Evolutionary conservation across 2,888 invertebrate genomes (phyloP), one percentile per base, ranked within the genome.

Genomic region (Microplitis deprimator): DNA sequence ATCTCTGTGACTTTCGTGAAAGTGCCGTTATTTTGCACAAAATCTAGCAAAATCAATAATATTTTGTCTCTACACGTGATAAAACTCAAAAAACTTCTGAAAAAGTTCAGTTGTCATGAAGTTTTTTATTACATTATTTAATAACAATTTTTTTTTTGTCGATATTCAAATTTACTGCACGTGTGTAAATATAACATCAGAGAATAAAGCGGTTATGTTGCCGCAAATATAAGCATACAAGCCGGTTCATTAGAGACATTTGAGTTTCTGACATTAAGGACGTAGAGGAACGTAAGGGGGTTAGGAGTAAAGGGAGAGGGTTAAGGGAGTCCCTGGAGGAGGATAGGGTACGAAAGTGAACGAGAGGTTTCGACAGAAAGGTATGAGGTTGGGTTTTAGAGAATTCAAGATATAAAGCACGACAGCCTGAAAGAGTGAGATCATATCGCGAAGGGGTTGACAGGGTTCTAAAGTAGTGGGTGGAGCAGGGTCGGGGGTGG

Each of bases 161-260:
- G 4, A 10, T 40, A 50, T 50, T 50, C 13, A 50, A 67, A 86
- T 86, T 86, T 86, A 83, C 86, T 82, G 81, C 50, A 76, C 76
- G 78, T 29, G 70, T 77, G 69, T 71, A 59, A 80, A 72, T 74
- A 38, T 65, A 65, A 73, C 75, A 68, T 77, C 77, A 78, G 75
- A 77, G 82, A 81, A 87, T 85, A 85, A 85, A 87, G 85, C 85
- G 87, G 88, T 88, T 85, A 87, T 85, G 81, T 83, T 85, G 85
- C 84, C 86, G 83, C 86, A 85, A 86, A 88, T 89, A 88, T 88
- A 89, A 88, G 89, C 87, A 89, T 88, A 89, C 89, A 89, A 89
- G 87, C 85, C 85, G 87, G 89, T 90, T 90, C 89, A 89, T 89
- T 90, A 90, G 89, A 89, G 89, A 89, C 88, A 89, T 89, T 89